Conservation (phyloP, 2,113 vertebrate species). For the Leptobrachium leishanense region DNA sequence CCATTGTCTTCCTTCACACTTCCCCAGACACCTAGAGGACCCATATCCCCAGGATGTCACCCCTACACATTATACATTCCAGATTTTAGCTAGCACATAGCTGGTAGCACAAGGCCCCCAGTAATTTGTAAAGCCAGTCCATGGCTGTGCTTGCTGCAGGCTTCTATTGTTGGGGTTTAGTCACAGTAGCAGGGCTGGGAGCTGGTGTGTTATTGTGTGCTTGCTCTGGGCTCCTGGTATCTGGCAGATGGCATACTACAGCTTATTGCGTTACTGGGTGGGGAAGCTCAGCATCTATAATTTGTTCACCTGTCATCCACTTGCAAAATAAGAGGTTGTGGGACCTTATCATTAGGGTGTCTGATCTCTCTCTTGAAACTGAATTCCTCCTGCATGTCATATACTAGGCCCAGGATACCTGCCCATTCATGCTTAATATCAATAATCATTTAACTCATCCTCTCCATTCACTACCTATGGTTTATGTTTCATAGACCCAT, state of each 20-base stretch:
- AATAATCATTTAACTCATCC: neutral
- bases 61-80: slow-evolving; percentile 17
- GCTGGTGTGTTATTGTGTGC: slow-evolving; percentile 78
- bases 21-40: no score
- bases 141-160: slow-evolving; percentile 73
- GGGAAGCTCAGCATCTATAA: slow-evolving; percentile 72
- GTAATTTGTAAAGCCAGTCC: slow-evolving; percentile 73
- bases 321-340: slow-evolving; percentile 67
- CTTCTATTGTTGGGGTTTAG: slow-evolving; percentile 80
- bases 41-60: slow-evolving; percentile 15
- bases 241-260: slow-evolving; percentile 75
- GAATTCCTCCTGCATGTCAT: neutral
- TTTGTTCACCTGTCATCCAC: slow-evolving; percentile 79
- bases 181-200: slow-evolving; percentile 78
- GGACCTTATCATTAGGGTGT: slow-evolving; percentile 44
- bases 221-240: slow-evolving; percentile 72
- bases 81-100: neutral
- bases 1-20: slow-evolving; percentile 55
- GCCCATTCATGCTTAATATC: neutral
- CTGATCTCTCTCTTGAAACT: neutral
- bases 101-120: slow-evolving; percentile 64
- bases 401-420: neutral
- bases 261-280: slow-evolving; percentile 64
- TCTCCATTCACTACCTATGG: no score
- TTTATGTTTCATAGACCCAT: no score